phyloP scores from a whole-genome alignment of 2,888 invertebrate species.

The Venusia cambrica region DNA sequence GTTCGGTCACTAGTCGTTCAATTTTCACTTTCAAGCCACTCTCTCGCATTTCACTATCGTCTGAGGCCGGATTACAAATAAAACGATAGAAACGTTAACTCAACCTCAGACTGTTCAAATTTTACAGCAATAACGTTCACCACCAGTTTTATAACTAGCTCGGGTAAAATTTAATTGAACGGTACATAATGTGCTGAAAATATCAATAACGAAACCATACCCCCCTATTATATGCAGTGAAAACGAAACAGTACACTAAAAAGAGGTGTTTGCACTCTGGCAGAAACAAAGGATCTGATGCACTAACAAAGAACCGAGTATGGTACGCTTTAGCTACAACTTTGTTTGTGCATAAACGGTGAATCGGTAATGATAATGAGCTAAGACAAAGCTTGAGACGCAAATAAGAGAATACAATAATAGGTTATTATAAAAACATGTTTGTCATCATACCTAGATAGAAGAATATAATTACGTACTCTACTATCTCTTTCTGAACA shows the following conservation, averaged over 20 bases:
- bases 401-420: not conserved
- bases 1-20: conserved; percentile 24
- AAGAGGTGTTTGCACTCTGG: conserved; percentile 10
- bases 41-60: conserved; percentile 59
- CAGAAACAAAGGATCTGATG: conserved; percentile 21
- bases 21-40: conserved; percentile 49
- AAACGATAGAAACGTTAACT: conserved; percentile 10
- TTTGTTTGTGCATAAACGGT: conserved; percentile 9
- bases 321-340: conserved; percentile 7
- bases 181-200: too few species aligned
- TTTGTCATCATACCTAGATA: conserved; percentile 1
- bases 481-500: too few species aligned
- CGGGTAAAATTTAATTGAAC: too few species aligned
- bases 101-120: too few species aligned
- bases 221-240: not conserved
- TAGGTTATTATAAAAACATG: not conserved
- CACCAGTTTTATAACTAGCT: too few species aligned
- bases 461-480: too few species aligned
- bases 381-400: not conserved
- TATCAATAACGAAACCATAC: too few species aligned
- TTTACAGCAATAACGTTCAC: too few species aligned
- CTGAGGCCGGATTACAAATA: conserved; percentile 31
- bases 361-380: conserved; percentile 14
- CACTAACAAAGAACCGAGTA: conserved; percentile 17
- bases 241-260: not conserved